Percentiles rank a stretch among this genome's conserved stretches.
phyloP scores from a whole-genome alignment of 2,113 vertebrate genomes.

The Astur gentilis region DNA sequence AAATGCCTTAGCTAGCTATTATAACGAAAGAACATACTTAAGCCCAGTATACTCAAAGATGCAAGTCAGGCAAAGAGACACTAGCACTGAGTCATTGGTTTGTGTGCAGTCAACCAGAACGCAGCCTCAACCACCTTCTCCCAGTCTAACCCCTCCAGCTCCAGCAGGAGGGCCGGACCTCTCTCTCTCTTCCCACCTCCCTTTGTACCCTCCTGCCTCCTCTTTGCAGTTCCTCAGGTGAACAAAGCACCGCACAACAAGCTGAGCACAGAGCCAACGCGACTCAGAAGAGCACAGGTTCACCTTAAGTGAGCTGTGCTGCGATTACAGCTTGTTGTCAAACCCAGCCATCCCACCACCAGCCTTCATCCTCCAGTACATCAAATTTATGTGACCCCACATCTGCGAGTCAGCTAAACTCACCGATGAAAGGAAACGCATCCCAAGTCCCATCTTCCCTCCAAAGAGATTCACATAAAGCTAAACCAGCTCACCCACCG shows the following conservation, averaged over 20 bases:
- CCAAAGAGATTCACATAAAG: background rate
- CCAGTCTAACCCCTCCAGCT: background rate
- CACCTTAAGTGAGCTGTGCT: background rate
- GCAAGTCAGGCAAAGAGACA: background rate
- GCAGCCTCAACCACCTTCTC: background rate
- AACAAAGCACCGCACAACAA: fast-evolving
- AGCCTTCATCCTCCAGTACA: background rate
- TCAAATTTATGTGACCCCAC: background rate
- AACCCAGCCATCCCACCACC: background rate
- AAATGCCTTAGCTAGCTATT: background rate
- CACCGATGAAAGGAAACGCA: background rate
- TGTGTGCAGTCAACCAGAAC: background rate
- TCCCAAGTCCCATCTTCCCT: background rate
- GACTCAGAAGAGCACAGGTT: background rate
- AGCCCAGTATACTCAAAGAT: background rate
- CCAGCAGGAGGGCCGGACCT: fast-evolving
- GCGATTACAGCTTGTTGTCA: fast-evolving
- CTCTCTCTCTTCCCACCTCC: background rate
- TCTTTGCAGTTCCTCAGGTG: background rate
- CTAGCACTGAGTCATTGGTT: fast-evolving
- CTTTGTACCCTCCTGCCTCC: background rate
- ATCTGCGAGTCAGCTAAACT: background rate
- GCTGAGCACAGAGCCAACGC: fast-evolving
- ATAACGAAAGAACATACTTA: background rate
- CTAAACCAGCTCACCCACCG: background rate